Percentiles rank a stretch among this genome's conserved stretches.
phyloP scores from a whole-genome alignment of 2,797 vertebrate genomes.

The Lophura swinhoii region DNA sequence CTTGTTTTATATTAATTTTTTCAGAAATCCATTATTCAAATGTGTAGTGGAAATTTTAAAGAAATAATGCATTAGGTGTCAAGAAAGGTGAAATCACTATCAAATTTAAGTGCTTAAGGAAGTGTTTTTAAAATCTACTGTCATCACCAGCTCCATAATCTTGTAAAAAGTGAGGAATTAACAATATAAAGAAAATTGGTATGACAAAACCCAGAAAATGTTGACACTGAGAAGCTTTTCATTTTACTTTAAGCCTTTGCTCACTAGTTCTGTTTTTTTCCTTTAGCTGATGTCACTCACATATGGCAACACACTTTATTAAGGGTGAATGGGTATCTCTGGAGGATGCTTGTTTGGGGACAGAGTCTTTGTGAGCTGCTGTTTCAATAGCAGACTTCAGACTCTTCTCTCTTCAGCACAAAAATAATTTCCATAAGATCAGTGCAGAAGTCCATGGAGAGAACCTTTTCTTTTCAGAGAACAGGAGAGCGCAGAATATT shows the following conservation, averaged over 20 bases:
- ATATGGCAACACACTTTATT: neutral
- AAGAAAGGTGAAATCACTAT: neutral
- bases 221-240: neutral
- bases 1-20: neutral
- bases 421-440: neutral
- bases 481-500: neutral
- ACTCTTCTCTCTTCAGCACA: neutral
- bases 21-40: neutral
- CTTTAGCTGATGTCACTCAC: neutral
- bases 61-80: neutral
- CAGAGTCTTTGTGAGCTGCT: neutral
- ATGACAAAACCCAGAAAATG: neutral
- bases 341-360: neutral
- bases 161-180: neutral
- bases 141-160: neutral
- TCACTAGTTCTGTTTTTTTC: neutral
- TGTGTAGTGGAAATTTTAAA: neutral
- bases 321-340: neutral
- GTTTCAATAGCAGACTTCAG: neutral
- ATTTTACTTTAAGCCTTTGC: neutral
- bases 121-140: neutral
- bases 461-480: neutral
- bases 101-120: neutral
- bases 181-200: neutral
- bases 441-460: neutral